Conservation (phyloP, 2,797 vertebrate genomes). For the Okamejei kenojei region DNA sequence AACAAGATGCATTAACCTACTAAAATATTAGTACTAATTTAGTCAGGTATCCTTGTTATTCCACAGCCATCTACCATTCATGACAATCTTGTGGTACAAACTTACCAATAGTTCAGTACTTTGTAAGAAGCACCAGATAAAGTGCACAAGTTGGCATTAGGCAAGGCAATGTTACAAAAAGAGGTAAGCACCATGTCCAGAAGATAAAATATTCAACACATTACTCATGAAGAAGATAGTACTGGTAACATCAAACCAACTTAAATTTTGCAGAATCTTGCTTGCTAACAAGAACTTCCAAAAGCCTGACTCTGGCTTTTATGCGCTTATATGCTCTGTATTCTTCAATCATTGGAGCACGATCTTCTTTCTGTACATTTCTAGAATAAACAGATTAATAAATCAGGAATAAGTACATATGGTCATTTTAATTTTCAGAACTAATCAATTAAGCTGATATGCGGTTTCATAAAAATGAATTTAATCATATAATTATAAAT, state of each 20-base stretch:
- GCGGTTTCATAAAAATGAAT: not conserved
- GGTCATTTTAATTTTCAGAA: not conserved
- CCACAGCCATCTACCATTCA: slow-evolving; percentile 23
- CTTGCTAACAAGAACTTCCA: slow-evolving; percentile 97
- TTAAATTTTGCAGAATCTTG: slow-evolving; percentile 94
- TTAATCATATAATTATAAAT: not conserved
- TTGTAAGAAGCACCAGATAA: slow-evolving; percentile 56
- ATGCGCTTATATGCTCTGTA: slow-evolving; percentile 95
- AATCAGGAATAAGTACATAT: not conserved
- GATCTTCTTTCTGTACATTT: slow-evolving; percentile 91
- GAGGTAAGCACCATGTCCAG: slow-evolving; percentile 51
- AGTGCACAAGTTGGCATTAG: slow-evolving; percentile 55
- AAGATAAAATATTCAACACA: slow-evolving; percentile 27
- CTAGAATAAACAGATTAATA: slow-evolving; percentile 51
- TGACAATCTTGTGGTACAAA: slow-evolving; percentile 45
- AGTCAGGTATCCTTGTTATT: not conserved
- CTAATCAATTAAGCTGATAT: not conserved
- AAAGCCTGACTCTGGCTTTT: slow-evolving; percentile 90
- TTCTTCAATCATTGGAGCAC: slow-evolving; percentile 82
- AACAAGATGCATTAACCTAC: not conserved
- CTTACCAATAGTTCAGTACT: slow-evolving; percentile 47
- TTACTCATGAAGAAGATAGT: not conserved
- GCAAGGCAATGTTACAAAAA: slow-evolving; percentile 56
- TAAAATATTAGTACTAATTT: slow-evolving; percentile 7
- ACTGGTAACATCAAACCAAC: slow-evolving; percentile 46